phyloP scores from a whole-genome alignment of 2,797 vertebrate genomes.

The Odontamblyopus rebecca region DNA sequence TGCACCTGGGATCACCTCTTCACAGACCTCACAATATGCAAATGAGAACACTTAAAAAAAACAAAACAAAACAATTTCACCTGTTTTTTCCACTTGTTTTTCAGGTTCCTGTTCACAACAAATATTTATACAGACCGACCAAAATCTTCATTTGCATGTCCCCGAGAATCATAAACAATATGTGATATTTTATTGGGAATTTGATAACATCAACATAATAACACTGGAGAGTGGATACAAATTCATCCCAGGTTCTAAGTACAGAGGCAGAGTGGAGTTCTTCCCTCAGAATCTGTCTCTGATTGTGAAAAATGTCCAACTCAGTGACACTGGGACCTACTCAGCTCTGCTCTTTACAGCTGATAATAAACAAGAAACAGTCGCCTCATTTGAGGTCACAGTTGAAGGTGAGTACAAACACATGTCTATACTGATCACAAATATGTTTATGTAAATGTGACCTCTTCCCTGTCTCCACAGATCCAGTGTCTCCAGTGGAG shows the following conservation, averaged over 20 bases:
- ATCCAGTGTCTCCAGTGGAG: background rate
- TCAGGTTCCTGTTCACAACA: background rate
- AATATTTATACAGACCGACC: background rate
- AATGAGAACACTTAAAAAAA: too few species aligned
- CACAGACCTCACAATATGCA: too few species aligned
- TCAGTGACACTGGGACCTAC: background rate
- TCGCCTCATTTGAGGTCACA: background rate
- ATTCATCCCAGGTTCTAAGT: background rate
- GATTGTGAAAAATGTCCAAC: background rate
- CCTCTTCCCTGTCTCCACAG: background rate
- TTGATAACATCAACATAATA: background rate
- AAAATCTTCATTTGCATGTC: background rate
- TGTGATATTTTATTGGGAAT: background rate
- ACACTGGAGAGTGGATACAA: background rate
- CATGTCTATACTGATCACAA: background rate
- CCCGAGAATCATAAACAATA: fast-evolving
- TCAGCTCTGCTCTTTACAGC: background rate
- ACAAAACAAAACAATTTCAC: too few species aligned
- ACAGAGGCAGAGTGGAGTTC: constrained; percentile 1
- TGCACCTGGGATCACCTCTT: too few species aligned
- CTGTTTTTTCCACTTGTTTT: background rate
- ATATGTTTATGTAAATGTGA: background rate
- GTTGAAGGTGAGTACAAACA: background rate
- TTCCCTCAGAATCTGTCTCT: background rate
- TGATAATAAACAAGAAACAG: background rate